A percentile compares a stretch with the other conserved stretches of the same genome.
Evolutionary conservation across 2,797 vertebrate species (phyloP).

Genomic region (Chelon labrosus): DNA sequence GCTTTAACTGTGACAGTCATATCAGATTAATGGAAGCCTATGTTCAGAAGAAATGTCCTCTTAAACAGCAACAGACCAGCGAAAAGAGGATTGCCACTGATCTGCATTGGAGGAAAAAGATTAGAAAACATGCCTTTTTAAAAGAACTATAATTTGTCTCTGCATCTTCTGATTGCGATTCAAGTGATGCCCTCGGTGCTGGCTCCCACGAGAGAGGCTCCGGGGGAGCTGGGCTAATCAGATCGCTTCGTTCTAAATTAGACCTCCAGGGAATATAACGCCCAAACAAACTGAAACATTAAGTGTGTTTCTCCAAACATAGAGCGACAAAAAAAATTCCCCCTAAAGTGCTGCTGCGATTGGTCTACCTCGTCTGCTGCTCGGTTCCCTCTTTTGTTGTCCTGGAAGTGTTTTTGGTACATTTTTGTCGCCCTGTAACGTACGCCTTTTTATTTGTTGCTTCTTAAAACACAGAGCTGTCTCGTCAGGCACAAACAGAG

Average conservation of each 20-base stretch:
- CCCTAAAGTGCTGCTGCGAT: constrained; percentile 46
- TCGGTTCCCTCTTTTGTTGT: constrained; percentile 52
- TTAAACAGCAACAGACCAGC: constrained; percentile 33
- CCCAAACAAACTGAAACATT: constrained; percentile 78
- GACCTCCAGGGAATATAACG: constrained; percentile 75
- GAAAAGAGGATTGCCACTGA: constrained; percentile 36
- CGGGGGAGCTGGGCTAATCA: constrained; percentile 73
- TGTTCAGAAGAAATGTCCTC: constrained; percentile 37
- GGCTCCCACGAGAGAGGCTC: constrained; percentile 68
- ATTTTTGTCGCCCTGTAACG: constrained; percentile 40
- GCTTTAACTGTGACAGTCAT: constrained; percentile 17
- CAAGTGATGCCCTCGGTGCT: constrained; percentile 69
- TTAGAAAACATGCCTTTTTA: constrained; percentile 46
- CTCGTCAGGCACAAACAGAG: constrained; percentile 47
- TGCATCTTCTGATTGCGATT: constrained; percentile 70
- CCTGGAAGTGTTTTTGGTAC: constrained; percentile 55
- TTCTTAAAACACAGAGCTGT: constrained; percentile 40
- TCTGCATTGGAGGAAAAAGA: constrained; percentile 44
- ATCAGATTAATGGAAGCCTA: constrained; percentile 12
- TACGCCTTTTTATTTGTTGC: constrained; percentile 16
- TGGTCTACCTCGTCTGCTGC: constrained; percentile 46
- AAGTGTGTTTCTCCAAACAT: constrained; percentile 69
- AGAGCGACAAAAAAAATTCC: constrained; percentile 45
- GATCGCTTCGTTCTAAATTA: constrained; percentile 78
- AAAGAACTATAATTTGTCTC: constrained; percentile 64